phyloP scores from a whole-genome alignment of 2,888 invertebrate species.

The Pseudoips prasinana region DNA sequence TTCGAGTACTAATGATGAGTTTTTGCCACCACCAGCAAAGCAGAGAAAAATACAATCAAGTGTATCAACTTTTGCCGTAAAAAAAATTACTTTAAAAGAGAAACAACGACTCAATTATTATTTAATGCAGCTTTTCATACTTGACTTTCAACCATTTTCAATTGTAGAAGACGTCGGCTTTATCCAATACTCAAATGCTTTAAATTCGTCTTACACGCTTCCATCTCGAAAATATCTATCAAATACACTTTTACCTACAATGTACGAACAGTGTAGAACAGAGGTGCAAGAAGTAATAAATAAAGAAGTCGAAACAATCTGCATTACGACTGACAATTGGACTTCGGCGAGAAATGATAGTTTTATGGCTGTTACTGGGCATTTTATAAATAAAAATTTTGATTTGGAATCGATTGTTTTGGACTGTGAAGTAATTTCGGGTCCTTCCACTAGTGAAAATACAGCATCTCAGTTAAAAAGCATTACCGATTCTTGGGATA shows the following conservation, averaged over 20 bases:
- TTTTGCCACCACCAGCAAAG: conserved; percentile 8
- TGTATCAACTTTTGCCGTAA: not conserved
- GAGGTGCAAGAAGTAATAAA: not conserved
- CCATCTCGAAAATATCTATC: conserved; percentile 2
- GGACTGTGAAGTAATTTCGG: not conserved
- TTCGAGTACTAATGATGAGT: conserved; percentile 2
- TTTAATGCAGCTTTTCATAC: conserved; percentile 7
- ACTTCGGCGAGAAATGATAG: conserved; percentile 1
- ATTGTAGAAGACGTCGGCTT: conserved; percentile 10
- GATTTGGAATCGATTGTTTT: conserved; percentile 2
- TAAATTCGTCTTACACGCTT: conserved; percentile 1
- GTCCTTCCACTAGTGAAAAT: not conserved
- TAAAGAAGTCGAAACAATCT: conserved; percentile 1
- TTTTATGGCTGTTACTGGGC: not conserved
- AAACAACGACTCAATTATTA: conserved; percentile 6
- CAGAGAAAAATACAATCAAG: conserved; percentile 5
- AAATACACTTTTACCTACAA: conserved; percentile 1
- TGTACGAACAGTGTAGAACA: not conserved
- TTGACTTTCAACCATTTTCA: conserved; percentile 11
- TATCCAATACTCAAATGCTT: conserved; percentile 4
- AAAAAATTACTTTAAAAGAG: not conserved
- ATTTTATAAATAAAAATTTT: not conserved
- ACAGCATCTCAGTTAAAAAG: conserved; percentile 2
- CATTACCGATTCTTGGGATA: conserved; percentile 6
- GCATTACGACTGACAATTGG: conserved; percentile 2